Evolutionary conservation across 2,797 vertebrate species (phyloP).

Genomic region (Coluber constrictor): DNA sequence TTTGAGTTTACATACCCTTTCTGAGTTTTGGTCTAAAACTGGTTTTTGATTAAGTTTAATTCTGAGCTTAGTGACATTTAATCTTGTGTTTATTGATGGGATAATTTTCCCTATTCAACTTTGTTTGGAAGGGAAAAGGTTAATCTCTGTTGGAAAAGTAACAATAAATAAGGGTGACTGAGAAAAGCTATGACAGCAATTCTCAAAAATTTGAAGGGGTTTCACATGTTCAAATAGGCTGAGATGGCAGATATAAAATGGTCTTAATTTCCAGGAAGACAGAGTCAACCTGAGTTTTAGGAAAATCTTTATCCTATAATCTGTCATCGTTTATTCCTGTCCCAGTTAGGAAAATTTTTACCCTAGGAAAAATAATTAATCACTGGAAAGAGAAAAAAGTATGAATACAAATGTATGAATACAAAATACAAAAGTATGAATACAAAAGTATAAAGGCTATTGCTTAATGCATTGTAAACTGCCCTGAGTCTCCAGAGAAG

Average conservation of each 20-base stretch:
- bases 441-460: too few relatives aligned
- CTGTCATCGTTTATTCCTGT: neutral
- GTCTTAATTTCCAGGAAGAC: neutral
- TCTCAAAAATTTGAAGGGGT: neutral
- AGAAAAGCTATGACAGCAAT: neutral
- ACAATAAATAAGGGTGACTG: neutral
- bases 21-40: too few relatives aligned
- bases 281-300: neutral
- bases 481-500: too few relatives aligned
- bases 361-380: neutral
- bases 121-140: too few relatives aligned
- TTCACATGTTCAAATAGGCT: neutral
- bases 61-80: too few relatives aligned
- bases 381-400: neutral
- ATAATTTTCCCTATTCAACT: too few relatives aligned
- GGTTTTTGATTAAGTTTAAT: too few relatives aligned
- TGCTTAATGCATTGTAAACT: too few relatives aligned
- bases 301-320: neutral
- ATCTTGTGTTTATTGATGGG: too few relatives aligned
- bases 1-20: too few relatives aligned
- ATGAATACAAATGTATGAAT: too few relatives aligned
- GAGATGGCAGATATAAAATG: neutral
- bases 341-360: neutral
- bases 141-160: neutral
- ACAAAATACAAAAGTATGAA: too few relatives aligned